Evolutionary conservation across 2,113 vertebrate species (phyloP).

Genomic region (Pantherophis guttatus): DNA sequence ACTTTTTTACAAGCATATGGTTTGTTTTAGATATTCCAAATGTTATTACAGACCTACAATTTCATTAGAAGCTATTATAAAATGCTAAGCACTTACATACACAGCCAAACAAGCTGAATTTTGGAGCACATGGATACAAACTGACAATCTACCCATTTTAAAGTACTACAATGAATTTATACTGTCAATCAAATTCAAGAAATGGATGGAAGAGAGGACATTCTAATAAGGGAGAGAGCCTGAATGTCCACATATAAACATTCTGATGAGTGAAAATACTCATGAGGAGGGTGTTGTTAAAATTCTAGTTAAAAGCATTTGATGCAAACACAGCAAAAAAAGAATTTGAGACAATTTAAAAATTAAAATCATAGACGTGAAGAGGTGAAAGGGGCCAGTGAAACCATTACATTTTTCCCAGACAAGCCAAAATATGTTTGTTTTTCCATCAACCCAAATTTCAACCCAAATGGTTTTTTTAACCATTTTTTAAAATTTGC

Average conservation of each 20-base stretch:
- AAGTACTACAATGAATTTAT: constrained; percentile 6
- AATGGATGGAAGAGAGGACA: background rate
- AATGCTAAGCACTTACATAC: constrained; percentile 63
- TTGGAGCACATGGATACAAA: constrained; percentile 8
- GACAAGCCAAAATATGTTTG: background rate
- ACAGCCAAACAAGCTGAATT: constrained; percentile 22
- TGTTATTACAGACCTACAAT: constrained; percentile 77
- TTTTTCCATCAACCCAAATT: background rate
- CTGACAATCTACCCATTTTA: constrained; percentile 32
- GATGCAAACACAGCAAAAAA: background rate
- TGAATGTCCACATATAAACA: background rate
- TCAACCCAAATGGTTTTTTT: background rate
- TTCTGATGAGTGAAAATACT: background rate
- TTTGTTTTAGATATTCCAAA: constrained; percentile 78
- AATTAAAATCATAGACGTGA: background rate
- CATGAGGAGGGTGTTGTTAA: background rate
- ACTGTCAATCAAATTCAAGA: constrained; percentile 1
- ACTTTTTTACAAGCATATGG: constrained; percentile 76
- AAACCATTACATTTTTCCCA: background rate
- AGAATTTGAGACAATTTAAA: background rate
- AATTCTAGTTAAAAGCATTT: background rate
- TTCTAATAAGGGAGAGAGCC: background rate
- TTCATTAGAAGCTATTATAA: constrained; percentile 78
- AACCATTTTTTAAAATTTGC: background rate
- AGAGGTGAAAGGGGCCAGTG: background rate